Conservation (phyloP, 2,888 invertebrate genomes). For the Galerucella calmariensis region DNA sequence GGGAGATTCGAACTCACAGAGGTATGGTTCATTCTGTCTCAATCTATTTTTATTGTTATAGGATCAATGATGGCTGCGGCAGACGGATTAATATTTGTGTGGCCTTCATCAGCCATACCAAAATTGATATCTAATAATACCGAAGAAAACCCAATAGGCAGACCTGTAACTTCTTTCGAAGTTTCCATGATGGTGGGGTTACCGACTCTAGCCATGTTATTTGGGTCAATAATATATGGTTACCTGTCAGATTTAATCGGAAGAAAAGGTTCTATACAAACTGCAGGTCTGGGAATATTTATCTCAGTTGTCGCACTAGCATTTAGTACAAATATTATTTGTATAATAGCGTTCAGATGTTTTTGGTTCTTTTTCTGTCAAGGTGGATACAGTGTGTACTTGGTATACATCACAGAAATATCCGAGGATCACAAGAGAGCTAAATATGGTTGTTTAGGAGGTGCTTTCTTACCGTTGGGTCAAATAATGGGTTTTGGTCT, state of each 20-base stretch:
- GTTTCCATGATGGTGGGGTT: background rate
- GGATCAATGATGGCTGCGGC: background rate
- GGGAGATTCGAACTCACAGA: no score
- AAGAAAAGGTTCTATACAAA: background rate
- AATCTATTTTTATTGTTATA: background rate
- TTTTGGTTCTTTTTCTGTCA: background rate
- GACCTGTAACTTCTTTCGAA: no score
- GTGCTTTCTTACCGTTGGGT: no score
- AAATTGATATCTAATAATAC: background rate
- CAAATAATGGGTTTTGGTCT: no score
- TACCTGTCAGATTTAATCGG: background rate
- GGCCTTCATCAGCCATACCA: slow-evolving; percentile 39
- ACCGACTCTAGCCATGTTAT: background rate
- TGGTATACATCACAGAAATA: background rate
- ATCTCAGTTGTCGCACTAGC: background rate
- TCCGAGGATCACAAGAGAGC: no score
- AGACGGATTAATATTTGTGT: slow-evolving; percentile 8
- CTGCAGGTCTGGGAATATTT: background rate
- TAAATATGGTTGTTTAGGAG: no score
- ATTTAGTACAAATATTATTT: background rate
- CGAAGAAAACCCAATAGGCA: no score
- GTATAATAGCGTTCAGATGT: background rate
- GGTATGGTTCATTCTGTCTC: no score
- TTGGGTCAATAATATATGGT: background rate
- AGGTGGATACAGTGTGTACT: background rate